Base-by-base conservation (phyloP, 2,888 invertebrate genomes). In the Chrysomela aeneicollis region DNA sequence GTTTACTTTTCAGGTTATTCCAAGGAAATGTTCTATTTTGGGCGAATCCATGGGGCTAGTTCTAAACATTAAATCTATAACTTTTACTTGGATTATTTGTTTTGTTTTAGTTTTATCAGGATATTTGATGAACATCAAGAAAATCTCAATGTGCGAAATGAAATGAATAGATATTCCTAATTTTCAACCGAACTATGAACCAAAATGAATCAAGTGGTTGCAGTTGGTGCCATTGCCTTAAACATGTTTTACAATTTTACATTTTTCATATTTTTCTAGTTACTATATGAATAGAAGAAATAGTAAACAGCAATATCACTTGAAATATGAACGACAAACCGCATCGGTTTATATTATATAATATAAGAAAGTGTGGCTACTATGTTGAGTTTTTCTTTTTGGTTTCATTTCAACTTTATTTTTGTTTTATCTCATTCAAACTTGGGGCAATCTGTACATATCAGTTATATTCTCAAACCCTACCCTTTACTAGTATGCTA, bases 231-330 rank as follows among this genome's bases (percentile, higher is more conserved):
- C 76, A 78, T 76, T 76, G 74, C 76, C 76, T 77, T 76, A 73
- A 42, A 42, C 42, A 15, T 69, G 68, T 76, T 70, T 68, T 73
- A 72, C 67, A 74, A 71, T 75, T 70, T 70, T 73, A 71, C 67
- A 74, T 73, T 78, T 78, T 77, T 77, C 74, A 76, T 79, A 79
- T 77, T 78, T 79, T 79, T 78, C 72, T 78, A 78, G 75, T 72
- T 69, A 71, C 68, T 63, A 55, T 64, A 69, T 67, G 63, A 70
- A 68, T 71, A 69, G 70, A 69, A 66, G 67, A 69, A 64, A 64
- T 66, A 66, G 35, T 35, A 6, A 61, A 66, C 68, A 68, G 71
- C 70, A 72, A 73, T 71, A 72, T 64, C 66, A 70, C 35, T 22
- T 59, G 50, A 68, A 64, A 59, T 52, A 59, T 57, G 37, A 68